These are phyloP conservation scores for Eulemur macaco DNA, from an alignment of 2,113 vertebrate genomes.

Conservation along the genomic window DNA sequence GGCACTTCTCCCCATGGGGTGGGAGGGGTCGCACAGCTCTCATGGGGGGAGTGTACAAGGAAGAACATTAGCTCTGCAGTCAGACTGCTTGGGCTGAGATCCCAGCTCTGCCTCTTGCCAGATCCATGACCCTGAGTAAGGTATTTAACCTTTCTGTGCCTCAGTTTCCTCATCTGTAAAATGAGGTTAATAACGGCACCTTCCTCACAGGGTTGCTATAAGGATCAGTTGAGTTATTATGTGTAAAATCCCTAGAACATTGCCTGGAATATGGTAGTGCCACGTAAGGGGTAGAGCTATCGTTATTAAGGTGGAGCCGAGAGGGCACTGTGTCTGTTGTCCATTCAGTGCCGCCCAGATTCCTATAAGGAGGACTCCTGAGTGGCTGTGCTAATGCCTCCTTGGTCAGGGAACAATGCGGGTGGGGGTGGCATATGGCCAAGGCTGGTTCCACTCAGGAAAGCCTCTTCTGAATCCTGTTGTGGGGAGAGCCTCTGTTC, in stretches of 20 bases:
- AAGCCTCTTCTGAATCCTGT: not conserved
- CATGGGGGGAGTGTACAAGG: not conserved
- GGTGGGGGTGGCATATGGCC: rapidly evolving
- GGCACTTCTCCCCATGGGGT: not conserved
- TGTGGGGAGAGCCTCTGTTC: not conserved
- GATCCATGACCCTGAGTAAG: not conserved
- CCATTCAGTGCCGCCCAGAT: no score
- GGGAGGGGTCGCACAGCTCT: not conserved
- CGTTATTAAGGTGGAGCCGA: not conserved
- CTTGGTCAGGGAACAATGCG: no score
- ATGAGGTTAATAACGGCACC: not conserved
- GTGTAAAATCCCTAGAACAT: not conserved
- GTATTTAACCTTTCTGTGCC: not conserved
- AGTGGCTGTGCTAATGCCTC: not conserved
- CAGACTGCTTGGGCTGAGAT: not conserved
- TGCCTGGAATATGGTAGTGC: not conserved
- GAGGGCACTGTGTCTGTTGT: not conserved
- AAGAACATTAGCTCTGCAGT: not conserved
- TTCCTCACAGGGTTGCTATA: not conserved
- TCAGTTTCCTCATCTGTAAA: not conserved
- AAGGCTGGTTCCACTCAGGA: not conserved
- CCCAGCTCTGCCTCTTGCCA: not conserved
- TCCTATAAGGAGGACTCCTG: not conserved
- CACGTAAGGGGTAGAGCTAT: not conserved
- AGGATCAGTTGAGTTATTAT: not conserved